Percentiles rank a stretch among this genome's conserved stretches.
phyloP scores from a whole-genome alignment of 2,797 vertebrate genomes.

The Lacerta viridis region DNA sequence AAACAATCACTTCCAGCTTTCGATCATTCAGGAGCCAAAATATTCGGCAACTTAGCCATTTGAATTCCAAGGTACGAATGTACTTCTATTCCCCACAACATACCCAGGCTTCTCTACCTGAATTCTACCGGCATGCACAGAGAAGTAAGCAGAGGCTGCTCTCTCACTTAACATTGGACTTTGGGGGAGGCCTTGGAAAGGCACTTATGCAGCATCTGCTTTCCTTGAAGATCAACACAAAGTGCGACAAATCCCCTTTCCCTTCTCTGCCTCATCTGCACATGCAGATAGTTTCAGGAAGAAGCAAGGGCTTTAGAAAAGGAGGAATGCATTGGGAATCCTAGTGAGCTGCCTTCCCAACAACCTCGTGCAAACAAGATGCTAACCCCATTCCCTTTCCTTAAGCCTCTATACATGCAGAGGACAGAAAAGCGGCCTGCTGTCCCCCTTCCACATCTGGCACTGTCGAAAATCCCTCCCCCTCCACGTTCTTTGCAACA shows the following conservation, averaged over 20 bases:
- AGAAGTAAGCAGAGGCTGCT: not conserved
- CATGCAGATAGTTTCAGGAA: not conserved
- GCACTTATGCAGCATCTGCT: not conserved
- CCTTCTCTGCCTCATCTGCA: not conserved
- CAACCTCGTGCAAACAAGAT: not conserved
- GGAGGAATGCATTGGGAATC: not conserved
- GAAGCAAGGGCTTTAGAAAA: not conserved
- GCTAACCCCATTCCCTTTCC: not conserved
- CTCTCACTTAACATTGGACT: not conserved
- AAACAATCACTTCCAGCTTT: too few relatives aligned
- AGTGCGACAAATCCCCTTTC: not conserved
- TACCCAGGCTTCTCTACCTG: not conserved
- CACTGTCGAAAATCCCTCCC: not conserved
- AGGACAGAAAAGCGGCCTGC: not conserved
- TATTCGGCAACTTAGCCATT: too few relatives aligned
- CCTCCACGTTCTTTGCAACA: not conserved
- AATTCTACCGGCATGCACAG: not conserved
- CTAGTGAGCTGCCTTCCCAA: not conserved
- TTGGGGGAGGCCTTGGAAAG: not conserved
- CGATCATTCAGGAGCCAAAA: too few relatives aligned
- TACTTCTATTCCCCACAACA: too few relatives aligned
- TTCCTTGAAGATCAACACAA: not conserved
- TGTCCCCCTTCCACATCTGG: not conserved
- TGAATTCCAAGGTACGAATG: too few relatives aligned
- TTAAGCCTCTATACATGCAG: not conserved